Base-by-base conservation (phyloP, 2,888 invertebrate genomes). In the Trachelus iudaicus region DNA sequence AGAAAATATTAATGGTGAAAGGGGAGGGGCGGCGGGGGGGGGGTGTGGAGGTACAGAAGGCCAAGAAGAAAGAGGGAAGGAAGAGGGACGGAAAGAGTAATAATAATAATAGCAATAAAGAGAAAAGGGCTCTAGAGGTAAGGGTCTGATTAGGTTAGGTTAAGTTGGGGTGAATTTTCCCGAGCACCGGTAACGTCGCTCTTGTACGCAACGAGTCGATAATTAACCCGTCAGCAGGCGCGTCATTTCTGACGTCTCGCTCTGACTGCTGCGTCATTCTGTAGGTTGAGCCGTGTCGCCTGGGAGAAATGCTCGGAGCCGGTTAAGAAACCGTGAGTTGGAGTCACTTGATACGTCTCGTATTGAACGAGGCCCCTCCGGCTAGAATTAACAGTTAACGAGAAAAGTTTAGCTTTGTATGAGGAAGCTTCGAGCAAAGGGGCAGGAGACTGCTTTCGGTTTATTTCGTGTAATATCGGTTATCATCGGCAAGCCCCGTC, bases 131-230 rank as follows among this genome's bases (percentile, higher is more conserved):
- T 56, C 40, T 23, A 56, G 40, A 23, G 40, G 23, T 56, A 56
- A 56, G 40, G 40, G 40, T 23, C 23, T 56, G 40, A 56, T 56
- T 56, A 56, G 40, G 40, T 56, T 56, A 56, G 40, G 40, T 56
- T 56, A 23, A 56, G 40, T 56, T 56, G 23, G 40, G 40, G 15
- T 56, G 23, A 56, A 23, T 23, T 56, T 23, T 15, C 40, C 6
- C 79, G 79, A 80, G 81, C 82, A 82, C 78, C 79, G 81, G 79
- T 75, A 77, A 78, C 80, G 81, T 83, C 81, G 80, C 80, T 83
- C 83, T 79, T 76, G 79, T 82, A 80, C 76, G 85, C 86, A 85
- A 85, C 86, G 85, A 89, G 89, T 89, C 90, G 89, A 91, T 91
- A 90, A 91, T 91, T 91, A 91, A 90, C 90, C 90, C 82, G 81